Conservation (phyloP, 2,888 invertebrate species). For the Cephus pygmeus region DNA sequence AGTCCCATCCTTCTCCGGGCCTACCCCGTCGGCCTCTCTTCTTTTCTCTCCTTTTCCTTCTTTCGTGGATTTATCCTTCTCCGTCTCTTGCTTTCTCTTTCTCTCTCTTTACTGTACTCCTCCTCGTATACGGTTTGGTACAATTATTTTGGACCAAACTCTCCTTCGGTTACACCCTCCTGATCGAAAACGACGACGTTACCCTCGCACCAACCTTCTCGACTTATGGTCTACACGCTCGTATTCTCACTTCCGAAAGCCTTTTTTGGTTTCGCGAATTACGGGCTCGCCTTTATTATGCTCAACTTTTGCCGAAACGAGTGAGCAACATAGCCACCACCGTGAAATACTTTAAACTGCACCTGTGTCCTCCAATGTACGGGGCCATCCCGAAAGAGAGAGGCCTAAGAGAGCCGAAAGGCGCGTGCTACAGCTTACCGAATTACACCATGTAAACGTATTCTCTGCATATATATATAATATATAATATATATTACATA, state of each 20-base stretch:
- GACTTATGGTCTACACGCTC: neutral
- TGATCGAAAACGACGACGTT: conserved; percentile 35
- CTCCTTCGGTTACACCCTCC: neutral
- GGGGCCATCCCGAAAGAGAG: neutral
- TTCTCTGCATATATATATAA: neutral
- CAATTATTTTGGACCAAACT: conserved; percentile 42
- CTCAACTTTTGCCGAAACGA: neutral
- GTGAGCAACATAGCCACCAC: neutral
- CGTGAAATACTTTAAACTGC: conserved; percentile 1
- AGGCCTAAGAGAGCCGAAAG: neutral
- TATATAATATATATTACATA: neutral
- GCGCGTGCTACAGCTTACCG: neutral
- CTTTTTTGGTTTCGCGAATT: conserved; percentile 4
- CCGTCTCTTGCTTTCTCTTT: conserved; percentile 12
- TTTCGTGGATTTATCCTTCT: conserved; percentile 4
- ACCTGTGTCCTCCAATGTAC: neutral
- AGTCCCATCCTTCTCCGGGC: conserved; percentile 8
- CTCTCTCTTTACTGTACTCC: conserved; percentile 1
- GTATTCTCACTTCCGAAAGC: conserved; percentile 8
- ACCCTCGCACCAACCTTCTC: conserved; percentile 16
- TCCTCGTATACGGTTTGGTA: conserved; percentile 24
- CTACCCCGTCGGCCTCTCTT: conserved; percentile 25
- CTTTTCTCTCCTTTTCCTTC: conserved; percentile 16
- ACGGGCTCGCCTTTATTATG: conserved; percentile 19
- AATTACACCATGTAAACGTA: neutral